Conservation (phyloP, 2,113 vertebrate genomes). For the Prochilodus magdalenae region DNA sequence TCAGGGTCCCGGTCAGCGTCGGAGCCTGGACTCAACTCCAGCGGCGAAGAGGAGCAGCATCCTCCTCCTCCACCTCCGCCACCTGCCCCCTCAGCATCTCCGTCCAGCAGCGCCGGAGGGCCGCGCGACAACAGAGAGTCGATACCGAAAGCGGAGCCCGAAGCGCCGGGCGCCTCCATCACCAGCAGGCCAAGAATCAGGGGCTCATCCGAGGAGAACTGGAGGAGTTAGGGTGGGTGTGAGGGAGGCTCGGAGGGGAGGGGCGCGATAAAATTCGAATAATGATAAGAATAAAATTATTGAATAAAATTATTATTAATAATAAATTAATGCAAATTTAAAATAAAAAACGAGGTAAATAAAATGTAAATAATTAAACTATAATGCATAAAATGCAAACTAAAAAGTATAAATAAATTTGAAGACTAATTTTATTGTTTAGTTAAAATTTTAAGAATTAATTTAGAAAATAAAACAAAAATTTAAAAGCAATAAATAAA, state of each 20-base stretch:
- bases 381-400: neutral
- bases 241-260: neutral
- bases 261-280: slow-evolving; percentile 4
- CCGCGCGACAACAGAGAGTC: slow-evolving; percentile 96
- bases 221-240: neutral
- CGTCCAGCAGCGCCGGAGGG: slow-evolving; percentile 58
- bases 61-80: slow-evolving; percentile 48
- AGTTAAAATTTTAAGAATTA: too few species aligned
- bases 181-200: slow-evolving; percentile 34
- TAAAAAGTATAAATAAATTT: neutral
- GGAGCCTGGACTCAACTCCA: slow-evolving; percentile 93
- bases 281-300: neutral
- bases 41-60: slow-evolving; percentile 82
- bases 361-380: neutral
- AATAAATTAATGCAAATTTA: neutral
- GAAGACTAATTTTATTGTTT: too few species aligned
- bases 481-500: neutral
- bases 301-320: neutral
- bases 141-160: slow-evolving; percentile 88
- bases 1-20: slow-evolving; percentile 77
- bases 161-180: slow-evolving; percentile 92
- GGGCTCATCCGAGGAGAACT: slow-evolving; percentile 8
- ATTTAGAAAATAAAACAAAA: neutral
- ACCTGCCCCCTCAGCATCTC: neutral
- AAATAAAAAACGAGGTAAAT: neutral